phyloP scores from a whole-genome alignment of 2,113 vertebrate species.

The Neodon shergylaensis region DNA sequence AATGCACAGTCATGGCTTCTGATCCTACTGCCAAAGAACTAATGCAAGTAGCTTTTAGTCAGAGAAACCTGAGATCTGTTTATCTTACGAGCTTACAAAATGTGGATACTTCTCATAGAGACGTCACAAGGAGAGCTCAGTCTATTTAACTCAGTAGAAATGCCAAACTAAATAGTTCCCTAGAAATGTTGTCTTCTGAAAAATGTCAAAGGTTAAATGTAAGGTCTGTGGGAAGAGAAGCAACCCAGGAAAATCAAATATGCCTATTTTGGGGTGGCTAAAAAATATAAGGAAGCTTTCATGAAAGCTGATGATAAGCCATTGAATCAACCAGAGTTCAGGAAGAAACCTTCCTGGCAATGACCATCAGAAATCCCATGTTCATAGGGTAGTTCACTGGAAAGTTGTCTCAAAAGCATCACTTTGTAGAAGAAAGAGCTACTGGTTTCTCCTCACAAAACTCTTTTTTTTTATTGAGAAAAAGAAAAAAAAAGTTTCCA shows the following conservation, averaged over 20 bases:
- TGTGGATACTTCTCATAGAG: background rate
- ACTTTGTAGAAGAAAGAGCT: background rate
- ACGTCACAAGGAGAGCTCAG: background rate
- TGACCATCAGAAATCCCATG: background rate
- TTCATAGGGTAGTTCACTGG: background rate
- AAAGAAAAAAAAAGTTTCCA: too few species aligned
- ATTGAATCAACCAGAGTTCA: background rate
- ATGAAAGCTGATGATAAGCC: background rate
- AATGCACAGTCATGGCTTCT: background rate
- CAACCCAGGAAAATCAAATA: background rate
- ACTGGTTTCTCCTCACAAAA: background rate
- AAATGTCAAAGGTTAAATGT: background rate
- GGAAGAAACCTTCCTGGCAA: background rate
- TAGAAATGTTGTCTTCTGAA: background rate
- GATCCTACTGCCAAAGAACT: background rate
- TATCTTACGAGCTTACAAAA: background rate
- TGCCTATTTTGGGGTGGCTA: background rate
- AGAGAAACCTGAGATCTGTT: background rate
- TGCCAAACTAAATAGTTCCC: background rate
- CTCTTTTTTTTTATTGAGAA: too few species aligned
- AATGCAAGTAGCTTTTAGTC: background rate
- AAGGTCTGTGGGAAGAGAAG: background rate
- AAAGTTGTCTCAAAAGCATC: background rate
- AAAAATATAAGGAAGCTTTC: background rate
- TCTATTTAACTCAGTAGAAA: background rate